Conservation (phyloP, 2,888 invertebrate species). For the Mantis religiosa region DNA sequence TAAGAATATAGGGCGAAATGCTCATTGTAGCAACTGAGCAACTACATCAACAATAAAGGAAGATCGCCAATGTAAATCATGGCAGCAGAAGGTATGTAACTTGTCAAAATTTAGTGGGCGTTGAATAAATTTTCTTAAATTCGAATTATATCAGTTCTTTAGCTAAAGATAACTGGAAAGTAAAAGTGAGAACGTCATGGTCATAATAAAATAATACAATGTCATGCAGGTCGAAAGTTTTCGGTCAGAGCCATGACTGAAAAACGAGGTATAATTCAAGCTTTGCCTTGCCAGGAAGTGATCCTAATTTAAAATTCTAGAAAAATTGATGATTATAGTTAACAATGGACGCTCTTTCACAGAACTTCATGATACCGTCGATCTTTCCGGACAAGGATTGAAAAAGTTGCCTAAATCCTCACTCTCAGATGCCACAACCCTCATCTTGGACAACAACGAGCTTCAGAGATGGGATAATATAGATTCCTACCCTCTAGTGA, state of each 20-base stretch:
- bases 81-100: conserved; percentile 1
- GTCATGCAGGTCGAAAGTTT: background rate
- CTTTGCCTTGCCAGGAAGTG: background rate
- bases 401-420: conserved; percentile 68
- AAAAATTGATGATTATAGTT: background rate
- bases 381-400: conserved; percentile 73
- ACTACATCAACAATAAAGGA: background rate
- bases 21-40: no score
- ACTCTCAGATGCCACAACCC: conserved; percentile 60
- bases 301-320: background rate
- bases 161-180: background rate
- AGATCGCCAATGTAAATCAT: background rate
- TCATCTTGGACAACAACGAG: conserved; percentile 83
- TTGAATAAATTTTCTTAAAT: background rate
- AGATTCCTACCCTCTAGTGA: conserved; percentile 72
- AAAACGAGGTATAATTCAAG: background rate
- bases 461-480: conserved; percentile 82
- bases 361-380: conserved; percentile 45
- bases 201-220: background rate
- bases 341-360: background rate
- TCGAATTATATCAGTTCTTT: background rate
- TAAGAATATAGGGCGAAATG: no score
- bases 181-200: background rate
- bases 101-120: background rate
- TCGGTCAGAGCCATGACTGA: background rate